phyloP scores from a whole-genome alignment of 2,888 invertebrate species.

The Tinea trinotella region DNA sequence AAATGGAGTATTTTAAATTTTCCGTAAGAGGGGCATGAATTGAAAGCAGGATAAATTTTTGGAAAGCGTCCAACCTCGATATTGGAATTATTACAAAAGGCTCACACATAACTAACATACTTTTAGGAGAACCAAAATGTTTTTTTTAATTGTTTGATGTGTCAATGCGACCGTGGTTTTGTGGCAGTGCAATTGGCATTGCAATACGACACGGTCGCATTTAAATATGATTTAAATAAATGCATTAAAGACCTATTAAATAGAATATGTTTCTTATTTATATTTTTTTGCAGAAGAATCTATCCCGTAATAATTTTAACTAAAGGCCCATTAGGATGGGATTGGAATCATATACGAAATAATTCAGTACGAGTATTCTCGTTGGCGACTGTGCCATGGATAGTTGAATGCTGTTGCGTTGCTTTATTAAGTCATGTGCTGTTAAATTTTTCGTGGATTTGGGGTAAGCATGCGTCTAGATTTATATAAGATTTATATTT shows the following conservation, averaged over 20 bases:
- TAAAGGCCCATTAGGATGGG: constrained; percentile 61
- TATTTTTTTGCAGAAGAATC: constrained; percentile 48
- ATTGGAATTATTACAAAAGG: constrained; percentile 18
- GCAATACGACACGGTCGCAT: no score
- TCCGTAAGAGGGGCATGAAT: constrained; percentile 15
- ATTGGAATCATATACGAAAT: constrained; percentile 64
- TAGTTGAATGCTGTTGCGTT: constrained; percentile 57
- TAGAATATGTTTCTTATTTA: no score
- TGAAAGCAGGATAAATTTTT: constrained; percentile 12
- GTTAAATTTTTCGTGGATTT: constrained; percentile 62
- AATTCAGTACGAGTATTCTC: constrained; percentile 63
- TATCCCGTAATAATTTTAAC: constrained; percentile 65
- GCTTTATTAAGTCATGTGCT: constrained; percentile 55
- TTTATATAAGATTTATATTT: no score
- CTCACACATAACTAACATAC: constrained; percentile 9
- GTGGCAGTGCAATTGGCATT: no score
- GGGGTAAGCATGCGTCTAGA: constrained; percentile 66
- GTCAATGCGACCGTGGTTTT: no score
- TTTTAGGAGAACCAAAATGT: not conserved
- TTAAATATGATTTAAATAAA: no score
- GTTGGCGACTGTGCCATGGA: constrained; percentile 62
- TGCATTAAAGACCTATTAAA: no score
- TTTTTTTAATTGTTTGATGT: no score
- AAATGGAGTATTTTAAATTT: not conserved
- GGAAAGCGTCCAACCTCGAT: not conserved